These are phyloP conservation scores for Carapus acus DNA, from an alignment of 2,797 vertebrate genomes.

Conservation along the genomic window DNA sequence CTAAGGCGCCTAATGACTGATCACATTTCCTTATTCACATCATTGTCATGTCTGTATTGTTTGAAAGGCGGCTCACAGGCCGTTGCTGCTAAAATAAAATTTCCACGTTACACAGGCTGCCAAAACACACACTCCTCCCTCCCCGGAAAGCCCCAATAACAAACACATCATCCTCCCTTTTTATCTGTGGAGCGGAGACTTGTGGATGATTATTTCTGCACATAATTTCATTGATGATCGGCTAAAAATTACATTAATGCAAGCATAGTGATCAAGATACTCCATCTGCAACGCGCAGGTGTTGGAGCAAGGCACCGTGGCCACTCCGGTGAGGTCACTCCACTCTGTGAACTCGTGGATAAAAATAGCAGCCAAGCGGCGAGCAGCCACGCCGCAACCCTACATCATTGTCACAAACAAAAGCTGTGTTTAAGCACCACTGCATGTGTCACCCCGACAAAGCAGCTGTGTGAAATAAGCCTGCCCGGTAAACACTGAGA, in stretches of 20 bases:
- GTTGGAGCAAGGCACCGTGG: too few relatives aligned
- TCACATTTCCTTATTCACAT: too few relatives aligned
- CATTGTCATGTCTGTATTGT: not conserved
- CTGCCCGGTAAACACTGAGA: slow-evolving; percentile 22
- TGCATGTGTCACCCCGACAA: slow-evolving; percentile 33
- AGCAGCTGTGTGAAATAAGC: slow-evolving; percentile 43
- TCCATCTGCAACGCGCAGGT: too few relatives aligned
- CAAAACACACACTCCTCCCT: not conserved
- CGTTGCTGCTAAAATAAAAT: not conserved
- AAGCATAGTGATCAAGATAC: too few relatives aligned
- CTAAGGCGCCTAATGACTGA: too few relatives aligned
- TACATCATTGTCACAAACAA: slow-evolving; percentile 39
- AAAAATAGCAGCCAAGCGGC: slow-evolving; percentile 61
- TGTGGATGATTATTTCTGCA: slow-evolving; percentile 50
- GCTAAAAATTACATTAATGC: slow-evolving; percentile 48
- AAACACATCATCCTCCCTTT: slow-evolving; percentile 24
- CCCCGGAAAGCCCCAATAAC: not conserved
- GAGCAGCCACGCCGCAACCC: slow-evolving; percentile 37
- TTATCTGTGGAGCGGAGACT: slow-evolving; percentile 38
- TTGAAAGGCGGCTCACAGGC: slow-evolving; percentile 2
- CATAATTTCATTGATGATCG: slow-evolving; percentile 48
- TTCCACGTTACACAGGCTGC: not conserved
- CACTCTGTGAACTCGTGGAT: slow-evolving; percentile 15
- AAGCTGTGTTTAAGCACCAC: slow-evolving; percentile 46
- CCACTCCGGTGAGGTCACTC: slow-evolving; percentile 25